phyloP scores from a whole-genome alignment of 2,888 invertebrate genomes.

The Balanococcus diminutus region DNA sequence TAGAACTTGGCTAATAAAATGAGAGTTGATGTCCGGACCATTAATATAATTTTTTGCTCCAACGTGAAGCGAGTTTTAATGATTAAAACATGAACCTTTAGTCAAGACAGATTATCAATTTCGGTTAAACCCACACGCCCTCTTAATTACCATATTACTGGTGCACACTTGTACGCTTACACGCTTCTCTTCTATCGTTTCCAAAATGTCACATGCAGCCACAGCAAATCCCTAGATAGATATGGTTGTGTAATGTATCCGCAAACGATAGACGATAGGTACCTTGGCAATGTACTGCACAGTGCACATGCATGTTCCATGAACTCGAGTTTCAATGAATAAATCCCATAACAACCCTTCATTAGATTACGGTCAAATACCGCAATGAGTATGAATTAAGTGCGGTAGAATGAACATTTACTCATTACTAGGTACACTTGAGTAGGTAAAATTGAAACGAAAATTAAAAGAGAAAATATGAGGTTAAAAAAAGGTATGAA shows the following conservation, averaged over 20 bases:
- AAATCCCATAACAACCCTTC: not conserved
- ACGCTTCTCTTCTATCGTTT: not conserved
- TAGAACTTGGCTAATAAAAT: no score
- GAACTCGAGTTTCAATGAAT: not conserved
- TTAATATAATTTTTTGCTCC: not conserved
- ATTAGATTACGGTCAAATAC: not conserved
- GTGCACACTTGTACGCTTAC: not conserved
- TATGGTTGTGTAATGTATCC: not conserved
- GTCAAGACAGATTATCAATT: not conserved
- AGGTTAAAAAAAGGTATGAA: no score
- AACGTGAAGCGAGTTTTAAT: not conserved
- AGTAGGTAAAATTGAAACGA: no score
- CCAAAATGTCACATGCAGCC: not conserved
- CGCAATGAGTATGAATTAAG: not conserved
- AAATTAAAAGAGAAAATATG: no score
- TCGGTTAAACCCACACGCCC: not conserved
- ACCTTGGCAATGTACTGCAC: no score
- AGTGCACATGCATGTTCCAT: not conserved
- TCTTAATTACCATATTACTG: conserved; percentile 12
- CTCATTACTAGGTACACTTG: no score
- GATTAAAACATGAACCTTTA: conserved; percentile 17
- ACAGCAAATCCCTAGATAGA: not conserved
- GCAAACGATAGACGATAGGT: not conserved
- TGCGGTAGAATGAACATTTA: no score
- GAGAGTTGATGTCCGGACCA: not conserved